Evolutionary conservation across 2,888 invertebrate genomes (phyloP).

Genomic region (Tachina grossa): DNA sequence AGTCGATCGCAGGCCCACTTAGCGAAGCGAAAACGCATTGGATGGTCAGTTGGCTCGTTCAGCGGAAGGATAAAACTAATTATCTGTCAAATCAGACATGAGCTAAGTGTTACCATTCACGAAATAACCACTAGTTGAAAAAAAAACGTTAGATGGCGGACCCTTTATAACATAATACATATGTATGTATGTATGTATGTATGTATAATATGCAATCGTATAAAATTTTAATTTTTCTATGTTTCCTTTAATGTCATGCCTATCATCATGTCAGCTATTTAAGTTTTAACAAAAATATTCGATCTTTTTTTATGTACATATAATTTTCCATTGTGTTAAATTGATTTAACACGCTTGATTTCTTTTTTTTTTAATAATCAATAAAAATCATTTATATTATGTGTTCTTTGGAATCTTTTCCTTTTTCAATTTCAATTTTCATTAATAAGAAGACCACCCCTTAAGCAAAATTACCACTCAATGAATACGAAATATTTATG

Average conservation of each 20-base stretch:
- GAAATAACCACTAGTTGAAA: no score
- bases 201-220: no score
- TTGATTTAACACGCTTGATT: background rate
- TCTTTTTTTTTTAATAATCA: background rate
- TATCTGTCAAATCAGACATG: no score
- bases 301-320: background rate
- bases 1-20: no score
- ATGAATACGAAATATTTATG: constrained; percentile 59
- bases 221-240: background rate
- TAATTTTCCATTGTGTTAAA: background rate
- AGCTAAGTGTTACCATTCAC: no score
- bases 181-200: no score
- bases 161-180: no score
- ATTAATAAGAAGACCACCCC: constrained; percentile 43
- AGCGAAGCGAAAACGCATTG: no score
- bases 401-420: background rate
- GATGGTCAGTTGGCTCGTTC: no score
- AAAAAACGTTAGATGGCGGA: no score
- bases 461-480: constrained; percentile 32
- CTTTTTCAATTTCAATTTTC: background rate
- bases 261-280: background rate
- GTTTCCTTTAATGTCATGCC: background rate
- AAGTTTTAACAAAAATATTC: background rate
- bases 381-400: background rate
- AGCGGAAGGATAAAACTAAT: no score